Evolutionary conservation across 2,888 invertebrate species (phyloP), one percentile per base, ranked within the genome.

Genomic region (Acronicta leporina): DNA sequence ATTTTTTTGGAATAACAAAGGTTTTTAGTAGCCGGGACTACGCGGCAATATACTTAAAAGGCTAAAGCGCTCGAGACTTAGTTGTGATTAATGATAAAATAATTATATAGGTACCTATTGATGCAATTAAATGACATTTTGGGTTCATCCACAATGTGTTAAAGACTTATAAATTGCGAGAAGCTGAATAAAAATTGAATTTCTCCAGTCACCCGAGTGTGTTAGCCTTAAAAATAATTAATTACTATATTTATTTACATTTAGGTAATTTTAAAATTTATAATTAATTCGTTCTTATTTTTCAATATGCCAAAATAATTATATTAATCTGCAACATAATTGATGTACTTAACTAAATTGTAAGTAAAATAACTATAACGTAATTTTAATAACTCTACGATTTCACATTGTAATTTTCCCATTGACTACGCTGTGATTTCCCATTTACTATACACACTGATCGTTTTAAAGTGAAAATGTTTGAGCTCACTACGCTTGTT

Each of bases 271-370:
- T 43, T 9, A 43, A 10, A 33, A 6, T 33, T 27, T 56, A 54
- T 42, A 30, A 27, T 41, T n/a, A 35, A 8, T 46, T 47, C 42
- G 10, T 60, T 20, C 50, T 70, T 65, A 50, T 58, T 57, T 64
- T 51, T 52, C 42, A 61, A 53, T 61, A 61, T 47, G 58, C 61
- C 72, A 75, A 75, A 69, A 48, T 60, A 63, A 63, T 64, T 46
- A 57, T 33, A 44, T 48, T 67, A 62, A 46, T 58, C 11, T 51
- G 42, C 51, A 42, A 55, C 33, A 42, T 61, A 48, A 52, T 73
- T 52, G 47, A 52, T 57, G 67, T 69, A 75, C 64, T 80, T 75
- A 76, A 70, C 61, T 74, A 58, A 53, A 46, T 48, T 66, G 42
- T 77, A 70, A 67, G 63, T 65, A 63, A 60, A 62, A 61, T 73